Conservation (phyloP, 2,888 invertebrate species). For the Hypomecis atomaria region DNA sequence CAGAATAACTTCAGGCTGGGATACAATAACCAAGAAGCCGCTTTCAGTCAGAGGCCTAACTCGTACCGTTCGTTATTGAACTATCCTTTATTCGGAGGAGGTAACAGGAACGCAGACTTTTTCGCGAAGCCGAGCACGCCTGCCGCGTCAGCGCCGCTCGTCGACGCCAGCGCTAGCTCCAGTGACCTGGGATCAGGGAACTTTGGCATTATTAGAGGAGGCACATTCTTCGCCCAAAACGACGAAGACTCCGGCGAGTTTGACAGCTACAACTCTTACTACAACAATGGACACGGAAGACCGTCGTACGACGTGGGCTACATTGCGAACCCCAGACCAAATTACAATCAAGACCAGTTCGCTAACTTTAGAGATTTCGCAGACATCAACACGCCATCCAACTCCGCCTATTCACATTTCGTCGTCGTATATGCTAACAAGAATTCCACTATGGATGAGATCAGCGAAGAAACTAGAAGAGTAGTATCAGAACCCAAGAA, state of each 20-base stretch:
- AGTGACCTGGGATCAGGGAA: slow-evolving; percentile 92
- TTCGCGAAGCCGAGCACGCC: slow-evolving; percentile 71
- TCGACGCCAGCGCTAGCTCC: slow-evolving; percentile 84
- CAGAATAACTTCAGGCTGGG: slow-evolving; percentile 85
- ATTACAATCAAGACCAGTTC: slow-evolving; percentile 92
- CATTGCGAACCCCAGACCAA: slow-evolving; percentile 89
- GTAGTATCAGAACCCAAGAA: slow-evolving; percentile 88
- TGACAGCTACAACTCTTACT: slow-evolving; percentile 85
- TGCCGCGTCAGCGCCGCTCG: slow-evolving; percentile 66
- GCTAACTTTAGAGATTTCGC: slow-evolving; percentile 96
- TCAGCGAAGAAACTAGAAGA: slow-evolving; percentile 73
- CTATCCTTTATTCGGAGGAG: slow-evolving; percentile 73
- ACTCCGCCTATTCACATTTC: slow-evolving; percentile 91
- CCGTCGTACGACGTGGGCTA: slow-evolving; percentile 86
- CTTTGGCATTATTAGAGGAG: slow-evolving; percentile 94
- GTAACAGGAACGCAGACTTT: slow-evolving; percentile 69
- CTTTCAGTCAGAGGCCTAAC: slow-evolving; percentile 85
- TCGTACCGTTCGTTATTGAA: slow-evolving; percentile 77
- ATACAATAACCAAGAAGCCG: slow-evolving; percentile 85
- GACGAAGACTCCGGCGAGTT: slow-evolving; percentile 85
- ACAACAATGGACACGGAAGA: slow-evolving; percentile 89
- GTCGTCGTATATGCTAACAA: slow-evolving; percentile 94
- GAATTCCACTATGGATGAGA: slow-evolving; percentile 87
- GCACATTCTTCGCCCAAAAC: slow-evolving; percentile 92
- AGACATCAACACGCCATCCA: slow-evolving; percentile 93